Conservation (phyloP, 2,797 vertebrate genomes). For the Lepilemur septentrionalis region DNA sequence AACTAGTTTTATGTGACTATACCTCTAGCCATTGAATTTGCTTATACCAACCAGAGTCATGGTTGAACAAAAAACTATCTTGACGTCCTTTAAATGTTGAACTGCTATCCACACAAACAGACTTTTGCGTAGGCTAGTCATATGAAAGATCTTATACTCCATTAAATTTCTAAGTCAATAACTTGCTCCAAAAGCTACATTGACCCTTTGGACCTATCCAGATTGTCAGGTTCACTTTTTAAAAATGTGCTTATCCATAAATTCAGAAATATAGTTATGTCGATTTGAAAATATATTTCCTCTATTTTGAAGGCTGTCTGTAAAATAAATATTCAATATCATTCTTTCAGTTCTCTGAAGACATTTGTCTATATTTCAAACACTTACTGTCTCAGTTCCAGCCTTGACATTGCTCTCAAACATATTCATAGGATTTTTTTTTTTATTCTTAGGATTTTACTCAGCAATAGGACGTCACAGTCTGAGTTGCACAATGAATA, state of each 20-base stretch:
- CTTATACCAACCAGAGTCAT: neutral
- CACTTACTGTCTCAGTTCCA: neutral
- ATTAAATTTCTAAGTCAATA: neutral
- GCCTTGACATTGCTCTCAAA: neutral
- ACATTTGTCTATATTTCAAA: neutral
- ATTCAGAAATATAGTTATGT: neutral
- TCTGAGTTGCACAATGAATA: neutral
- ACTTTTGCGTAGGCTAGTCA: neutral
- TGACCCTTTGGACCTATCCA: neutral
- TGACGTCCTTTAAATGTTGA: neutral
- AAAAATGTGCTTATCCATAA: neutral
- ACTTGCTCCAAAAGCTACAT: neutral
- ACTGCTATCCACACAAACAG: neutral
- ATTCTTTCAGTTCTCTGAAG: slow-evolving; percentile 23
- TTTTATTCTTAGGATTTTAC: too few species aligned
- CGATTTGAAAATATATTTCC: neutral
- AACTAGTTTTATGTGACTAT: neutral
- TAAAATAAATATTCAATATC: neutral
- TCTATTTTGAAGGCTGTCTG: slow-evolving; percentile 1
- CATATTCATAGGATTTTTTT: neutral
- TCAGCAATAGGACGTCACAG: neutral
- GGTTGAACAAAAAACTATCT: neutral
- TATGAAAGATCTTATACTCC: neutral
- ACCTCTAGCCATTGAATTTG: neutral
- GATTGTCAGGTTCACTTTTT: neutral